Conservation (phyloP, 2,113 vertebrate genomes). For the Dromas ardeola region DNA sequence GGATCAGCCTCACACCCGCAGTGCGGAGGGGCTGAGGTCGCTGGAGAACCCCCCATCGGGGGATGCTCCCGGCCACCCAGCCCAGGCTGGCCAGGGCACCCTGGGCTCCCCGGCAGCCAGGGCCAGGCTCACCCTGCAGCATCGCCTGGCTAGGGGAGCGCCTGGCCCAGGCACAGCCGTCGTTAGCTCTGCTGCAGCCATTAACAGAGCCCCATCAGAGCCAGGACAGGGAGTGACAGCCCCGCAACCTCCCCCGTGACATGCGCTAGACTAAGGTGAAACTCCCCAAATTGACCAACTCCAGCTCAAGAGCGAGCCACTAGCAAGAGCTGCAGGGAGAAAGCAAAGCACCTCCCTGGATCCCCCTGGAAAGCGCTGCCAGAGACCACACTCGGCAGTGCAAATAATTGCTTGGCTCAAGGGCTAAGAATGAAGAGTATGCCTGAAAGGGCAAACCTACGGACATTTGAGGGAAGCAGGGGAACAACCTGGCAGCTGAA, state of each 20-base stretch:
- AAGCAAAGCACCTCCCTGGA: rapidly evolving
- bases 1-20: background rate
- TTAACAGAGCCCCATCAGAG: background rate
- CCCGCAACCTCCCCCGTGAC: background rate
- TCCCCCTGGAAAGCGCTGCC: background rate
- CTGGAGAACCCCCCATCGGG: background rate
- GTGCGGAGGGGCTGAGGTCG: rapidly evolving
- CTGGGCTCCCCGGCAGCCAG: background rate
- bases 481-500: background rate
- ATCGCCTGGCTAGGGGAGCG: background rate
- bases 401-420: background rate
- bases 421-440: background rate
- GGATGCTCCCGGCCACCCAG: background rate
- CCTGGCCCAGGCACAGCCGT: background rate
- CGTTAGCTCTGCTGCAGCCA: rapidly evolving
- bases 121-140: background rate
- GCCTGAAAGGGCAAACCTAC: background rate
- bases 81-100: background rate
- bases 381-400: rapidly evolving
- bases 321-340: background rate
- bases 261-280: rapidly evolving
- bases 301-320: background rate
- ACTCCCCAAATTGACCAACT: rapidly evolving
- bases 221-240: rapidly evolving
- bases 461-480: background rate